phyloP scores from a whole-genome alignment of 2,113 vertebrate genomes.

The Saiga tatarica region DNA sequence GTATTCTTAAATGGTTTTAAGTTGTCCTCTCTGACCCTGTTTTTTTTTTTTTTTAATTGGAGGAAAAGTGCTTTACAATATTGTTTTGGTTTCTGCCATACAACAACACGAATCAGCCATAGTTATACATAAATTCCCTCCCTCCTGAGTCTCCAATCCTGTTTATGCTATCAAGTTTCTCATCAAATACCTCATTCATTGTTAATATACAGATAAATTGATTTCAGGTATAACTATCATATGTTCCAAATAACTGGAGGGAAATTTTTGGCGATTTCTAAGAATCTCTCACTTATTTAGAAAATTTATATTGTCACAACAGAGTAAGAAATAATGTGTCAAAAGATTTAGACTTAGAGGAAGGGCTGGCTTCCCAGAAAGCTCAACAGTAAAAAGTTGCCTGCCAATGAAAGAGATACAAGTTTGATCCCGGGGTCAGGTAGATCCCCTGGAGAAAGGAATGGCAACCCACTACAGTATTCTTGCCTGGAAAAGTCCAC shows the following conservation, averaged over 20 bases:
- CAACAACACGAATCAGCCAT: neutral
- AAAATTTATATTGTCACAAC: neutral
- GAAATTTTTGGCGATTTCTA: neutral
- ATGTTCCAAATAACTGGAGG: neutral
- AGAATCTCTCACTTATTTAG: neutral
- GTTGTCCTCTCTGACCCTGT: neutral
- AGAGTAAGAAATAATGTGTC: neutral
- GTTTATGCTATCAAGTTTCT: conserved; percentile 5
- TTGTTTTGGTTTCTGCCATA: neutral
- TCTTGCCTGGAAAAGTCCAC: neutral
- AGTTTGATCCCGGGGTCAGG: fast-evolving
- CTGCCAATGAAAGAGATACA: neutral
- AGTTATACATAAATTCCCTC: neutral
- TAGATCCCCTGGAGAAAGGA: neutral
- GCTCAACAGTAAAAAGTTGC: neutral
- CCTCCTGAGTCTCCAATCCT: neutral
- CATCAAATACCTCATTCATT: conserved; percentile 5
- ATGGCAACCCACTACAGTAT: neutral
- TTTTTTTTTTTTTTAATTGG: neutral
- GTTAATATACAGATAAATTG: conserved; percentile 18
- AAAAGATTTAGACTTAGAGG: neutral
- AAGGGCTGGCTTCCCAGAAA: neutral
- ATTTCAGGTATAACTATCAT: neutral
- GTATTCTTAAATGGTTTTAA: conserved; percentile 30
- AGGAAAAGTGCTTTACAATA: neutral